phyloP scores from a whole-genome alignment of 2,888 invertebrate species.

The Xylocampa areola region DNA sequence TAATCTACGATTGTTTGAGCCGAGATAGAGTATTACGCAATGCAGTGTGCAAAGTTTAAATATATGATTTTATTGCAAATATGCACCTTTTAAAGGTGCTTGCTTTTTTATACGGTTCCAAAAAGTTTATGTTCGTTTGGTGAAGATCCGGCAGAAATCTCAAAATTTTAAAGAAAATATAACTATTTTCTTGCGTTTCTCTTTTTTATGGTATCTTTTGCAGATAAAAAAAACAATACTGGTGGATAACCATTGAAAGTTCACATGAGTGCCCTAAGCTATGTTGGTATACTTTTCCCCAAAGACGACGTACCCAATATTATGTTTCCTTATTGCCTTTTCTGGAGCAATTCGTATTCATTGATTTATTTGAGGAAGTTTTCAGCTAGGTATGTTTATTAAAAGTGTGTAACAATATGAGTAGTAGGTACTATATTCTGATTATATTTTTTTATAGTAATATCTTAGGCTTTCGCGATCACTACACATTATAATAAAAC shows the following conservation, averaged over 20 bases:
- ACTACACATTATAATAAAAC: too few relatives aligned
- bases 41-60: not conserved
- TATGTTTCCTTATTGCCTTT: constrained; percentile 19
- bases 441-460: too few relatives aligned
- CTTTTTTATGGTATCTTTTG: not conserved
- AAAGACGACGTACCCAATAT: constrained; percentile 3
- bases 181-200: too few relatives aligned
- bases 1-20: constrained; percentile 53
- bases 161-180: too few relatives aligned
- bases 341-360: not conserved
- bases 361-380: not conserved
- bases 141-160: too few relatives aligned
- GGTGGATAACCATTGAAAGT: not conserved
- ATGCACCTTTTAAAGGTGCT: too few relatives aligned
- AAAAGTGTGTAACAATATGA: too few relatives aligned
- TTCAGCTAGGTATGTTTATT: not conserved
- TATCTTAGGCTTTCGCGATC: too few relatives aligned
- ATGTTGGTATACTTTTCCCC: constrained; percentile 8
- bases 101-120: too few relatives aligned
- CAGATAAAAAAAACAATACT: not conserved
- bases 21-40: constrained; percentile 17
- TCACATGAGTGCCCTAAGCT: not conserved
- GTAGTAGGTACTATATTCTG: too few relatives aligned
- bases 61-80: too few relatives aligned
- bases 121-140: too few relatives aligned